Conservation (phyloP, 2,113 vertebrate genomes). For the Embiotoca jacksoni region DNA sequence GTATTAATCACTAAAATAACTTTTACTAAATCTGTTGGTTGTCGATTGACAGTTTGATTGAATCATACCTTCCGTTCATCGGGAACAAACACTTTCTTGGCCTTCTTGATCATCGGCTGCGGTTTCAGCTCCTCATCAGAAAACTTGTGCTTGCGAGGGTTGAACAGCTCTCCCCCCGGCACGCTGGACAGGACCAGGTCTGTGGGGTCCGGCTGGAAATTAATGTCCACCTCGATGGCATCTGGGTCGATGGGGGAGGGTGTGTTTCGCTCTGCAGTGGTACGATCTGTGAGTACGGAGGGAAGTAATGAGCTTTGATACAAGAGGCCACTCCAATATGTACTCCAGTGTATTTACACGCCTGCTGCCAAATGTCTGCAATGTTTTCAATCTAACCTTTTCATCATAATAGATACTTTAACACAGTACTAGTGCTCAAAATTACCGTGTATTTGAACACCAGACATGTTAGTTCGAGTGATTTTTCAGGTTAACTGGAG, state of each 20-base stretch:
- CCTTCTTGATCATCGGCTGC: slow-evolving; percentile 99
- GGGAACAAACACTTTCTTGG: slow-evolving; percentile 97
- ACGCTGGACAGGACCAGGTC: slow-evolving; percentile 98
- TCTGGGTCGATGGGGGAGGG: slow-evolving; percentile 92
- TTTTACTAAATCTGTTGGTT: too few species aligned
- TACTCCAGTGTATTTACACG: too few species aligned
- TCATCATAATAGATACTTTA: too few species aligned
- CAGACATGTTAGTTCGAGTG: too few species aligned
- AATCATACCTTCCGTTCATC: slow-evolving; percentile 92
- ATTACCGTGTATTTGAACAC: too few species aligned
- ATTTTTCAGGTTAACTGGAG: too few species aligned
- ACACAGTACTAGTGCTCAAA: too few species aligned
- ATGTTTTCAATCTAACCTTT: too few species aligned
- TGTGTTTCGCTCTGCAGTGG: slow-evolving; percentile 82
- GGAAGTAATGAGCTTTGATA: background rate
- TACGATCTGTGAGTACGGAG: background rate
- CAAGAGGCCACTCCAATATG: background rate
- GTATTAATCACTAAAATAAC: too few species aligned
- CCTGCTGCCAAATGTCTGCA: too few species aligned
- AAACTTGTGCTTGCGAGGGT: slow-evolving; percentile 97
- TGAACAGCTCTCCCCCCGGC: slow-evolving; percentile 97
- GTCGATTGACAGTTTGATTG: too few species aligned
- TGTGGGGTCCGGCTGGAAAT: slow-evolving; percentile 95
- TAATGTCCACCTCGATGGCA: slow-evolving; percentile 93
- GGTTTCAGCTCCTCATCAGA: slow-evolving; percentile 97